Evolutionary conservation across 2,797 vertebrate species (phyloP).

Genomic region (Taeniopygia guttata): DNA sequence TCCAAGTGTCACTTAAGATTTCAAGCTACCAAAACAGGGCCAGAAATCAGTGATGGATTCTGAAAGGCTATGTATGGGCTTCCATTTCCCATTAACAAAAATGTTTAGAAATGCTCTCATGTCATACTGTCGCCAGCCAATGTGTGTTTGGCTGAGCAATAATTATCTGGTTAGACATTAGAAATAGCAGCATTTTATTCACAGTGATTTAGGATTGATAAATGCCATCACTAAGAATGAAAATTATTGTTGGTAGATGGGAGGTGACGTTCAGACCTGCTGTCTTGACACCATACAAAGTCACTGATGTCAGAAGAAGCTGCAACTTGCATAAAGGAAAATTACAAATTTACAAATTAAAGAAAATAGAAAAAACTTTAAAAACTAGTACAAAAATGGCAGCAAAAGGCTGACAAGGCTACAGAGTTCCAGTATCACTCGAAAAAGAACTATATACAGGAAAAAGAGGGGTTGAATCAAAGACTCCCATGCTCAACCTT

Average conservation of each 20-base stretch:
- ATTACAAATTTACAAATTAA: not conserved
- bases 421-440: not conserved
- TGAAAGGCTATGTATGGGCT: not conserved
- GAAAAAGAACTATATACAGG: not conserved
- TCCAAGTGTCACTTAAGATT: not conserved
- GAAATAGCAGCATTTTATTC: not conserved
- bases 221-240: not conserved
- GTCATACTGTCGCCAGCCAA: not conserved
- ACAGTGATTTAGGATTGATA: not conserved
- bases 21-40: not conserved
- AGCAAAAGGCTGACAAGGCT: not conserved
- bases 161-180: not conserved
- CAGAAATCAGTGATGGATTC: not conserved
- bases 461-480: not conserved
- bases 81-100: not conserved
- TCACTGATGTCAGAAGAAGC: not conserved
- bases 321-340: not conserved
- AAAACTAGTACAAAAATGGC: not conserved
- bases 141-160: not conserved
- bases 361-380: rapidly evolving
- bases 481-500: not conserved
- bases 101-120: not conserved
- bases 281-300: not conserved
- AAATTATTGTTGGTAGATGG: not conserved
- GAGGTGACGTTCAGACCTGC: not conserved